phyloP scores from a whole-genome alignment of 64 coral and sea anemone species.

The Montipora efflorescens region DNA sequence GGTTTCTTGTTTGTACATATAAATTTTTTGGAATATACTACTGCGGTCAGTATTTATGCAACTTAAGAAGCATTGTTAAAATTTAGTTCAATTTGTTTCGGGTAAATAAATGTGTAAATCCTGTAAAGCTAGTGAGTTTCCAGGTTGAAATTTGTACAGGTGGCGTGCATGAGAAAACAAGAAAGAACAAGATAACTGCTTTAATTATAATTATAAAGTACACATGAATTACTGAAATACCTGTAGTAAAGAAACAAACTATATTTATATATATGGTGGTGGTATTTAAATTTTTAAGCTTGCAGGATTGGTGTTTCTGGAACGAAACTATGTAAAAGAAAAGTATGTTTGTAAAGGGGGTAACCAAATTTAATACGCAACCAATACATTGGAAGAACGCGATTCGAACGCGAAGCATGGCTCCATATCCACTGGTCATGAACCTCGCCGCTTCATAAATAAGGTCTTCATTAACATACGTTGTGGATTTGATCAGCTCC shows the following conservation, averaged over 20 bases:
- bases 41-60: neutral
- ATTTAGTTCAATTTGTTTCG: neutral
- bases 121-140: neutral
- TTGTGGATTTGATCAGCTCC: no score
- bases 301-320: no score
- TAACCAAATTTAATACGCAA: no score
- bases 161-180: neutral
- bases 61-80: neutral
- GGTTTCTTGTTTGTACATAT: neutral
- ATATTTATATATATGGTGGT: neutral
- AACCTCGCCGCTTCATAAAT: no score
- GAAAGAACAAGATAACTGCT: neutral
- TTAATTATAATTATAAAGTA: neutral
- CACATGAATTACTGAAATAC: neutral
- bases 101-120: slow-evolving; percentile 13
- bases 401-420: no score
- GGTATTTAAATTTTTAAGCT: neutral
- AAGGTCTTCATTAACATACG: no score
- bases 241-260: neutral
- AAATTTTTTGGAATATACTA: neutral
- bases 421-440: no score
- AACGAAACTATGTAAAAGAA: no score
- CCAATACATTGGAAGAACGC: no score
- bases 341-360: no score
- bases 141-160: neutral